Evolutionary conservation across 2,113 vertebrate species (phyloP), one percentile per base, ranked within the genome.

Genomic region (Sphyrna mokarran): DNA sequence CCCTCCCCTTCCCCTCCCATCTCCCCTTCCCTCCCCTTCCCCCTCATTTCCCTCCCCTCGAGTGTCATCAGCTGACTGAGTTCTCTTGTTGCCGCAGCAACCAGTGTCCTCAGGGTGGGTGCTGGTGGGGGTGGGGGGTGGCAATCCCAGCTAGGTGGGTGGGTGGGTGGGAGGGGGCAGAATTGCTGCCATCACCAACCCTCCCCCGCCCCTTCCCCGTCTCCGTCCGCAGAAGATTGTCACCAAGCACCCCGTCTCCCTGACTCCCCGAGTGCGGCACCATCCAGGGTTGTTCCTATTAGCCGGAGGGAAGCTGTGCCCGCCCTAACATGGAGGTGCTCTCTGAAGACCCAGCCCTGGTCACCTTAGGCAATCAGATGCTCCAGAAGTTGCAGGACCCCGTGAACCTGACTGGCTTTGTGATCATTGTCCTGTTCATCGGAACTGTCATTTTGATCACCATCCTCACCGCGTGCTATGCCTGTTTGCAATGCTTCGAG

Each of bases 271-370:
- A 2, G 2, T 54, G 48, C 48, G 48, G 1, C 48, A 54, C 48
- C 48, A 54, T 3, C 48, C 48, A 2, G 80, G 16, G 3, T 16
- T 26, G 29, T 9, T 58, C 86, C 9, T 10, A 9, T 1, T 83
- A 16, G 16, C n/a, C 20, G 3, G 11, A 40, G 14, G 80, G 18
- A 8, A 54, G 48, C 5, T 1, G 29, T 20, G 61, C 9, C 14
- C 0, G 6, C 16, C 58, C 43, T 48, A 22, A 66, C 33, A 93
- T 93, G 89, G 33, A 37, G 33, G 2, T 18, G 16, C 37, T 11
- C 14, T 2, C 8, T 2, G 16, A 70, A n/a, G 29, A 68, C 8
- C 40, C 93, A 0, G 11, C 0, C 9, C 0, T 23, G 11, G 0
- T 7, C 37, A 5, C 20, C 10, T 70, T 48, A 3, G 43, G 1